These are phyloP conservation scores for Reinhardtius hippoglossoides DNA, from an alignment of 2,113 vertebrate genomes.

Conservation along the genomic window DNA sequence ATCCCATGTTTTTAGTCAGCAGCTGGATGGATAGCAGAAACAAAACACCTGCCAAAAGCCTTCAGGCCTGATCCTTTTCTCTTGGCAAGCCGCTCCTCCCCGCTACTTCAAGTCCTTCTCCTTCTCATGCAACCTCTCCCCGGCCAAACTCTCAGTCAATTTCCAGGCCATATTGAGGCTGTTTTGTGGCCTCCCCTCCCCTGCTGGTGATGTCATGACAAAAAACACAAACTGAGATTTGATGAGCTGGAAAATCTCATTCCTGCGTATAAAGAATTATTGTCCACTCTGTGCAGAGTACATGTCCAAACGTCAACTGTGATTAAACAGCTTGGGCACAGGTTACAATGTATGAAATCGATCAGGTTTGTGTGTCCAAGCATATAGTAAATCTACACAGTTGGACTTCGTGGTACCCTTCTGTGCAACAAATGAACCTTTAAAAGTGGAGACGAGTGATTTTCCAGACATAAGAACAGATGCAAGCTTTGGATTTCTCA, in stretches of 20 bases:
- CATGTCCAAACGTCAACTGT: slow-evolving; percentile 52
- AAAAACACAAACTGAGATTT: slow-evolving; percentile 70
- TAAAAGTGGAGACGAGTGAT: slow-evolving; percentile 8
- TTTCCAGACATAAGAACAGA: neutral
- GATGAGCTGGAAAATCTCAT: slow-evolving; percentile 76
- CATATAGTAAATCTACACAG: neutral
- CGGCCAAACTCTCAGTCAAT: slow-evolving; percentile 64
- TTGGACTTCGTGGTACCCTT: neutral
- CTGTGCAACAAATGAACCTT: neutral
- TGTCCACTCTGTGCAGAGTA: slow-evolving; percentile 45
- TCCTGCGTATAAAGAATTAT: slow-evolving; percentile 58
- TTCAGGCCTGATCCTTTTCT: slow-evolving; percentile 65
- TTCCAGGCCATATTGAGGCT: slow-evolving; percentile 68
- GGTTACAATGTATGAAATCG: slow-evolving; percentile 54
- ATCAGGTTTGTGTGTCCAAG: slow-evolving; percentile 8
- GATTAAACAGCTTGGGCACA: slow-evolving; percentile 32
- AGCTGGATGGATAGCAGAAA: slow-evolving; percentile 73
- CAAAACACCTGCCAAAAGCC: slow-evolving; percentile 72
- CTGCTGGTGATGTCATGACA: slow-evolving; percentile 67
- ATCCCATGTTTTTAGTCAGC: slow-evolving; percentile 68
- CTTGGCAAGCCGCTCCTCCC: slow-evolving; percentile 61
- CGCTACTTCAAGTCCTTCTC: slow-evolving; percentile 68
- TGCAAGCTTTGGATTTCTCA: slow-evolving; percentile 1
- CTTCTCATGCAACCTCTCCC: slow-evolving; percentile 71
- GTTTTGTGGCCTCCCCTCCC: slow-evolving; percentile 45